Conservation (phyloP, 30 jellyfish, hydroid and myxozoan genomes). For the Sanderia malayensis region DNA sequence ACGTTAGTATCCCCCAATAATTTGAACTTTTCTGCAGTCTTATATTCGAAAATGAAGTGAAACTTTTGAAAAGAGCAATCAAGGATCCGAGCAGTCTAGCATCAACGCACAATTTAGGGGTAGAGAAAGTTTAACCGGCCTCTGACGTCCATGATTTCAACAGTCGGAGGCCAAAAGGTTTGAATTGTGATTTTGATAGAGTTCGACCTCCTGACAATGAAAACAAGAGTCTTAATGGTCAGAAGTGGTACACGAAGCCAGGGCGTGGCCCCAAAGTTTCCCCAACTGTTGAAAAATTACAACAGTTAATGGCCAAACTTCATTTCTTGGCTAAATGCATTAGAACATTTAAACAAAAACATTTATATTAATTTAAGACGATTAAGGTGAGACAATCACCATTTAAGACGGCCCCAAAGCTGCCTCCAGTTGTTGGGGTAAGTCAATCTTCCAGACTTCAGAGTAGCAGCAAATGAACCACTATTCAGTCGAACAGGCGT, state of each 20-base stretch:
- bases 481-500: slow-evolving; percentile 50
- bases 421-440: slow-evolving; percentile 6
- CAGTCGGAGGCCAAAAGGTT: slow-evolving; percentile 17
- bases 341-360: slow-evolving; percentile 10
- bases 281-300: slow-evolving; percentile 32
- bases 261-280: slow-evolving; percentile 46
- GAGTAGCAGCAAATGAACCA: slow-evolving; percentile 11
- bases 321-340: slow-evolving; percentile 18
- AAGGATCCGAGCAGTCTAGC: too few species aligned
- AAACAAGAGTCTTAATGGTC: slow-evolving; percentile 21
- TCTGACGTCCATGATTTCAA: too few species aligned
- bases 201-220: slow-evolving; percentile 12
- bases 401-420: slow-evolving; percentile 5
- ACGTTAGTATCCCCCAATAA: too few species aligned
- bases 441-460: slow-evolving; percentile 10
- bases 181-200: slow-evolving; percentile 25
- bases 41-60: too few species aligned
- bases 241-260: slow-evolving; percentile 46
- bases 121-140: too few species aligned
- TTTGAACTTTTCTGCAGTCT: too few species aligned
- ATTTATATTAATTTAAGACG: slow-evolving; percentile 2
- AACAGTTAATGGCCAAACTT: slow-evolving; percentile 27
- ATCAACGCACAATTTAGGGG: too few species aligned
- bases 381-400: slow-evolving; percentile 16
- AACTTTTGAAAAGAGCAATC: too few species aligned